Evolutionary conservation across 2,888 invertebrate genomes (phyloP), one percentile per base, ranked within the genome.

Genomic region (Gymnocheta viridis): DNA sequence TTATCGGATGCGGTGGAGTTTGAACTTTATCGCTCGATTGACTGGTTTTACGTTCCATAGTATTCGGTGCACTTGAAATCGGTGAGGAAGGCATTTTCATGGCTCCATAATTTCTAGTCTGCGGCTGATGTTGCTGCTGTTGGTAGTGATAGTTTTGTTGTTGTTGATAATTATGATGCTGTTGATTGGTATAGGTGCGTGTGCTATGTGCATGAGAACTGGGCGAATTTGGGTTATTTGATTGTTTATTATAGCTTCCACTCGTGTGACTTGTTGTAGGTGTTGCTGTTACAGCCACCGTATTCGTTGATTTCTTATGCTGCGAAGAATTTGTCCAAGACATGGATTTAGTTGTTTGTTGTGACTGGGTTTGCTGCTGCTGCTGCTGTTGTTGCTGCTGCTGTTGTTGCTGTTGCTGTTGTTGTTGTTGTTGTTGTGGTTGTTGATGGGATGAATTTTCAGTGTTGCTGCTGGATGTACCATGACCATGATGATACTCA

Each of bases 11-110:
- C 12, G 83, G 76, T 27, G 74, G 82, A 35, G 49, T 35, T 14
- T 67, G 66, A 4, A 32, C 24, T 58, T 73, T 83, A 44, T 88
- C 92, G 93, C 0, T 72, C 91, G 91, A 44, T 47, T 88, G 89
- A 58, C 89, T 91, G 14, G 86, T 87, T 51, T 93, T 93, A 54
- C 94, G 93, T 82, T 93, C 90, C 17, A 93, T 92, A 35, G 92
- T 0, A 62, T 56, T 77, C 27, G 73, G 44, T 82, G 86, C n/a
- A 72, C 93, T 93, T 49, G 93, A 93, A n/a, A 90, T 89, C 0
- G 92, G 92, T 10, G 91, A 91, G 19, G 91, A 90, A 60, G 92
- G 91, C 86, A 91, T 89, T 80, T 91, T 91, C 90, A 90, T 91
- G 7, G 89, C 89, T 22, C 91, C 89, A 85, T 91, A 89, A 80